Evolutionary conservation across 2,888 invertebrate species (phyloP).

Genomic region (Lamellibrachia satsuma): DNA sequence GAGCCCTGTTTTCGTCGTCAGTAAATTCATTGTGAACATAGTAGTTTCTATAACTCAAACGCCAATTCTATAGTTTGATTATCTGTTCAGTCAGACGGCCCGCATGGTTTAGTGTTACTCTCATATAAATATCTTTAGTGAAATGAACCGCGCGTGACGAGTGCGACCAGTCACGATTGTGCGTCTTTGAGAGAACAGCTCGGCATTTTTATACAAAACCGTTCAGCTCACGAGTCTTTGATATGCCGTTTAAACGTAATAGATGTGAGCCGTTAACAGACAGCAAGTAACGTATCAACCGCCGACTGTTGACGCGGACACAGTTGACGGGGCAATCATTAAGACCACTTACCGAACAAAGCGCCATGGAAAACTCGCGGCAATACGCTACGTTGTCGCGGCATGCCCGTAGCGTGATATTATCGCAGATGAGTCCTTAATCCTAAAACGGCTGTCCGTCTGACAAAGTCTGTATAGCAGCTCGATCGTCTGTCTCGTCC

Average conservation of each 20-base stretch:
- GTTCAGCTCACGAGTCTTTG: not conserved
- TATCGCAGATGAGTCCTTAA: not conserved
- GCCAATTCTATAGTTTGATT: not conserved
- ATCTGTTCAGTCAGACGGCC: not conserved
- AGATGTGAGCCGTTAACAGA: not conserved
- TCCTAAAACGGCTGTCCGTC: not conserved
- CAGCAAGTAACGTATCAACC: not conserved
- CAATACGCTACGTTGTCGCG: not conserved
- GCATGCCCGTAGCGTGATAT: not conserved
- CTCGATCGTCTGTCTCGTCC: not conserved
- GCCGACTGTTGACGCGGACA: not conserved
- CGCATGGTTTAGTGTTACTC: not conserved
- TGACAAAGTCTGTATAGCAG: not conserved
- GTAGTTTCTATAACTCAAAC: not conserved
- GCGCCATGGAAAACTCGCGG: not conserved
- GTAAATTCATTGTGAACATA: not conserved
- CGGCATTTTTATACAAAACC: not conserved
- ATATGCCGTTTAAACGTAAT: not conserved
- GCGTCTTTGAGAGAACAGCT: not conserved
- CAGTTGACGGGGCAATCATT: not conserved
- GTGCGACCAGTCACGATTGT: not conserved
- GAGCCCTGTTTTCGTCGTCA: not conserved
- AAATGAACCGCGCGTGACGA: not conserved
- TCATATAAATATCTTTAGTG: not conserved
- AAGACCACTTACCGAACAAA: not conserved